Percentiles rank a stretch among this genome's conserved stretches.
These are phyloP conservation scores for Periophthalmus modestus DNA, from an alignment of 2,113 vertebrate species.

Conservation along the genomic window DNA sequence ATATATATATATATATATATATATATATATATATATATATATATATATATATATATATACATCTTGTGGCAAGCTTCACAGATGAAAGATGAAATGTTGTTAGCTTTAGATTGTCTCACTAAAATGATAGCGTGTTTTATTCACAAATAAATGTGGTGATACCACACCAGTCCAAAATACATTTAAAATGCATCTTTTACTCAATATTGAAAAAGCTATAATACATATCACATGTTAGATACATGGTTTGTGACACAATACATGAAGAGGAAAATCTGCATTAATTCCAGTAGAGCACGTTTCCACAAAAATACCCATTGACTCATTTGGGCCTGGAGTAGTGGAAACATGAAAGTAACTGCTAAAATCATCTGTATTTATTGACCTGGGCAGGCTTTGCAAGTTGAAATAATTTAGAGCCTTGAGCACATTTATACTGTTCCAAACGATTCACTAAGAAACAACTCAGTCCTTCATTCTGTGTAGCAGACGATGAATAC, in stretches of 20 bases:
- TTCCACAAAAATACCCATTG: not conserved
- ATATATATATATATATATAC: no score
- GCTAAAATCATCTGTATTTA: not conserved
- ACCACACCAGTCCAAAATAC: no score
- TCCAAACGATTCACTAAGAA: slow-evolving; percentile 9
- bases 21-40: no score
- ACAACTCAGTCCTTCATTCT: not conserved
- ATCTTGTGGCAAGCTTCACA: not conserved
- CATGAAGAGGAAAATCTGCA: no score
- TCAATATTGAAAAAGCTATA: no score
- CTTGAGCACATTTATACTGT: slow-evolving; percentile 16
- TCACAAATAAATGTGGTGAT: no score
- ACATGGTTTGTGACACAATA: no score
- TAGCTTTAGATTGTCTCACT: not conserved
- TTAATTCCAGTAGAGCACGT: not conserved
- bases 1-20: no score
- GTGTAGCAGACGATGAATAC: not conserved
- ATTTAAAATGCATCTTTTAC: no score
- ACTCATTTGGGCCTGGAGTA: not conserved
- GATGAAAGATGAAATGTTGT: not conserved
- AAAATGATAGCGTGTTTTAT: not conserved
- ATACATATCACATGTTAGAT: no score
- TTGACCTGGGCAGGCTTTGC: not conserved
- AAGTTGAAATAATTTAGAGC: slow-evolving; percentile 26
- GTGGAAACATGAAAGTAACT: not conserved